A percentile compares a stretch with the other conserved stretches of the same genome.
phyloP scores from a whole-genome alignment of 2,888 invertebrate species.

The Stenodera caucasica region DNA sequence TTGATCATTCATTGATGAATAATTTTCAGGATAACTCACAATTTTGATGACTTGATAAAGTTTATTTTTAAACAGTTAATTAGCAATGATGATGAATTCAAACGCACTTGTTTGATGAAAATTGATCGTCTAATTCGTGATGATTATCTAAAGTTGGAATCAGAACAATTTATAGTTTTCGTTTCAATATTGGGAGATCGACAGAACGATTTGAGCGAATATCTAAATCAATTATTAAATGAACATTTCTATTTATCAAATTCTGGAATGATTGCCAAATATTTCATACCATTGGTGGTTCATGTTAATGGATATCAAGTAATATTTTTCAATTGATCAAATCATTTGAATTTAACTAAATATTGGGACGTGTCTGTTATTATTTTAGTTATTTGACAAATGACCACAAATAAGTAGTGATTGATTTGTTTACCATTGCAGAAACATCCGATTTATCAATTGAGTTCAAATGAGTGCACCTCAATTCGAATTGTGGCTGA shows the following conservation, averaged over 20 bases:
- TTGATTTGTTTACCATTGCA: not conserved
- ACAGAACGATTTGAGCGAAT: conserved; percentile 15
- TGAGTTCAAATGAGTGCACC: conserved; percentile 3
- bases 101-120: conserved; percentile 22
- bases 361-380: too few relatives aligned
- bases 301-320: conserved; percentile 20
- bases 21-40: conserved; percentile 21
- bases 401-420: not conserved
- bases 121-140: conserved; percentile 25
- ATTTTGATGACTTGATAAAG: conserved; percentile 21
- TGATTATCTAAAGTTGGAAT: conserved; percentile 24
- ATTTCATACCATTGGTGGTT: conserved; percentile 21
- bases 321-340: not conserved
- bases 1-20: not conserved
- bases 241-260: conserved; percentile 22
- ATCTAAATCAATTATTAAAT: conserved; percentile 14
- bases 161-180: conserved; percentile 19
- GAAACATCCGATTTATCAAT: conserved; percentile 18
- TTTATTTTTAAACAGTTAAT: conserved; percentile 23
- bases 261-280: conserved; percentile 11
- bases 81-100: conserved; percentile 21
- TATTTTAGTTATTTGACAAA: not conserved
- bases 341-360: too few relatives aligned
- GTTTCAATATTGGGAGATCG: conserved; percentile 17
- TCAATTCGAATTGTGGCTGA: conserved; percentile 8